Evolutionary conservation across 2,113 vertebrate species (phyloP), one percentile per base, ranked within the genome.

Genomic region (Equus quagga): DNA sequence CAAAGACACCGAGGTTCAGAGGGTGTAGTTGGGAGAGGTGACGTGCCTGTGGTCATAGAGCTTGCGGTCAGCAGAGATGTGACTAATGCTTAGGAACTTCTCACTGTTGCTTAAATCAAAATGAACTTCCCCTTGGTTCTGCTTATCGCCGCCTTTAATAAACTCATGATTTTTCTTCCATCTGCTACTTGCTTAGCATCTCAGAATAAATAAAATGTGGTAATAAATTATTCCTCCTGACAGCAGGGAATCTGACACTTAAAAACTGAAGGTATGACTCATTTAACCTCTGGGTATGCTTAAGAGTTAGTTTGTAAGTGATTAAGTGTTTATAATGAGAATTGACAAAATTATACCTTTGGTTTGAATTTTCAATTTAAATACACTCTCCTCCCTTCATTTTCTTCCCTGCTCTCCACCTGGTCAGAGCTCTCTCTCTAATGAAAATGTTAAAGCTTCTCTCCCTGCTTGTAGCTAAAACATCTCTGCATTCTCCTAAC

Each of bases 171-270:
- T 94, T 96, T 84, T 79, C n/a, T 80, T 76, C 58, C 70, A 88
- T 84, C n/a, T 89, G 49, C 58, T 60, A 23, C 73, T 62, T 92
- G 46, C 11, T 89, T 83, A 49, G 36, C 46, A 78, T 62, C 44
- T 83, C 23, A 33, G 19, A 85, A 97, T 89, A 96, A 96, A 96
- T 58, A 91, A 94, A 67, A 76, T 60, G 56, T 69, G 69, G 23
- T 92, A 72, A 79, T 80, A 83, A 82, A 44, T 58, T 70, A 62
- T 44, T 8, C 11, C 15, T 94, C 49, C 83, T 69, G 73, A 82
- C 56, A 81, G 54, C 70, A 67, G 62, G 24, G 33, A 70, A 88
- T 75, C 75, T 92, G 79, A 49, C 49, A 49, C 51, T 78, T 75
- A 75, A 86, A 76, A 93, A 84, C 73, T 28, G 56, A 84, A 65